Base-by-base conservation (phyloP, 2,888 invertebrate genomes). In the Arge pagana region DNA sequence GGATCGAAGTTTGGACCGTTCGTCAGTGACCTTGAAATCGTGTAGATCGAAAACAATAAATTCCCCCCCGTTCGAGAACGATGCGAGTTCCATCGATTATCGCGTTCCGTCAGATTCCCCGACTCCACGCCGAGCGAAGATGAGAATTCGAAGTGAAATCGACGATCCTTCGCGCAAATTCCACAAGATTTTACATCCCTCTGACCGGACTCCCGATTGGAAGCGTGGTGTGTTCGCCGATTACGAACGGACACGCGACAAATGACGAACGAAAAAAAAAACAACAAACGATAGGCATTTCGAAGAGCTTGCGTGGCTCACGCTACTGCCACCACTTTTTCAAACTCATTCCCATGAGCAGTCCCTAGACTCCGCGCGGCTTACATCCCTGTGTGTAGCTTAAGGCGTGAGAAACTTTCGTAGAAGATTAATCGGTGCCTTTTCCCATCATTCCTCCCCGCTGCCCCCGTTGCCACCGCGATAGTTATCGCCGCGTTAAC, bases 271-370 rank as follows among this genome's bases (percentile, higher is more conserved):
- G 45, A 45, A 31, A 33, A 19, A 24, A 45, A 31, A 33, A 19
- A 24, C 23, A 45, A 45, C 45, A 45, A 45, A 33, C 45, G 45
- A 45, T 33, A 35, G 45, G 23, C 31, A 45, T 45, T 45, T 45
- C 45, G 45, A 31, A 23, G 18, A 33, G 16, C 23, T 33, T 16
- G 45, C 45, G 42, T 33, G 33, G 31, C 33, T 15, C 33, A 33
- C 33, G 45, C 33, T 33, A 21, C 33, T 15, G n/a, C 43, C 45
- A 33, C 24, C 45, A 35, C 23, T 42, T 42, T 42, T 42, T 42
- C 45, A 45, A 45, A 23, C 45, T 42, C 19, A 42, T 30, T 30
- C 42, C 21, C 30, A 7, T 21, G n/a, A 2, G n/a, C 10, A 8
- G 42, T 42, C 28, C 24, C 35, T 19, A 18, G 30, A 11, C 15